These are phyloP conservation scores for Plemyria rubiginata DNA, from an alignment of 2,888 invertebrate genomes.

Conservation along the genomic window DNA sequence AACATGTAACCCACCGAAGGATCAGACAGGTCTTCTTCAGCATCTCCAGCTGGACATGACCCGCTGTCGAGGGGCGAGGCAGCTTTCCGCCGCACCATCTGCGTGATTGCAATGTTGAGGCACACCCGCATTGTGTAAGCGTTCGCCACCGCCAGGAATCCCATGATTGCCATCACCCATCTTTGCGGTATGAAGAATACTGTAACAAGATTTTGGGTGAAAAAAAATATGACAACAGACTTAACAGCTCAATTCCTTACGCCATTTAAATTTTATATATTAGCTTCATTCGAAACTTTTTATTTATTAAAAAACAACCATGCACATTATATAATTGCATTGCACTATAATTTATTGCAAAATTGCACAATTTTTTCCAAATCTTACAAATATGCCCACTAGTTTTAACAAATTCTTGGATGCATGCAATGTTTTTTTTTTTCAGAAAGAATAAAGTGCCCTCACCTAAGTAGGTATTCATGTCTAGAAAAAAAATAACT, in stretches of 20 bases:
- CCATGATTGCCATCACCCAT: conserved; percentile 90
- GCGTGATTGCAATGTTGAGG: conserved; percentile 89
- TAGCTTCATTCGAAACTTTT: too few species aligned
- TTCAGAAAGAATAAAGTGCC: too few species aligned
- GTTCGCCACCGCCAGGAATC: conserved; percentile 89
- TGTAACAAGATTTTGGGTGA: conserved; percentile 56
- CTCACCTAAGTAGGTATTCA: neutral
- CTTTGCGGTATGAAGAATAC: conserved; percentile 88
- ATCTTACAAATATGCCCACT: too few species aligned
- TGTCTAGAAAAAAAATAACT: neutral
- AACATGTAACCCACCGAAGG: conserved; percentile 55
- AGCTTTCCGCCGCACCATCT: conserved; percentile 83
- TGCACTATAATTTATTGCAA: too few species aligned
- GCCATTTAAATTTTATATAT: neutral
- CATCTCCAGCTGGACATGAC: conserved; percentile 65
- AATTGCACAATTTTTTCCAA: too few species aligned
- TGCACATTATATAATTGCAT: conserved; percentile 1
- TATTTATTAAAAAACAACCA: neutral
- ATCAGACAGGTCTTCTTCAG: conserved; percentile 52
- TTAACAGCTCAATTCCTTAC: neutral
- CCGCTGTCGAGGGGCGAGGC: conserved; percentile 61
- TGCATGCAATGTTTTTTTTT: too few species aligned
- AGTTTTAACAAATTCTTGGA: too few species aligned
- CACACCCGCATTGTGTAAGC: conserved; percentile 91
- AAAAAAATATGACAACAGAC: neutral